Evolutionary conservation across 2,797 vertebrate species (phyloP), one percentile per base, ranked within the genome.

Genomic region (Urophycis tenuis): DNA sequence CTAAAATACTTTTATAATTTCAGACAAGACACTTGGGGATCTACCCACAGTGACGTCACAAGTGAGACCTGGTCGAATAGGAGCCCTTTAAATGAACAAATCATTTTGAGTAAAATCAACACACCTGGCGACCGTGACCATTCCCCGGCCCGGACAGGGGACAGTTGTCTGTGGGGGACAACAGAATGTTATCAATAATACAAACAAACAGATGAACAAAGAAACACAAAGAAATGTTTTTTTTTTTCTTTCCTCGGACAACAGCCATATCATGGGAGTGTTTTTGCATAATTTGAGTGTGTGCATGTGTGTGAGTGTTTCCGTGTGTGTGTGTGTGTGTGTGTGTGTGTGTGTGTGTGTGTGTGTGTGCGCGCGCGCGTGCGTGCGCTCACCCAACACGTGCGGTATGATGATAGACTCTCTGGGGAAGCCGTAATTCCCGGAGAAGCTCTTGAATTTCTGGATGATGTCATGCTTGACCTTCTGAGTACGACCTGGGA

Each of bases 401-500:
- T 30, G 67, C 3, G 67, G 67, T 31, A 12, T 70, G 67, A 70
- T 15, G 67, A 70, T 70, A n/a, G 67, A 70, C 15, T 70, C 67
- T 19, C 29, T 70, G 29, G 67, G 67, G 29, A 70, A 70, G 29
- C 67, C 67, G 1, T 30, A 30, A 17, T 29, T 14, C 11, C 29
- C 9, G 11, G 67, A 29, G 30, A 70, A 70, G 29, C 1, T 14
- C 30, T 30, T 70, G 67, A 70, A 70, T 7, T 70, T 70, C 67
- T 70, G 67, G 67, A 70, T 14, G 67, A 70, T 31, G 11, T 70
- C 67, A 6, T 30, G 67, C 32, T 9, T 70, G 67, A 70, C 29
- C 67, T 70, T 70, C 67, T 70, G 67, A 70, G 67, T 30, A 19
- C 67, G 67, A 70, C 67, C 67, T 70, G 67, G 8, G 25, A 70